Conservation (phyloP, 2,797 vertebrate species). For the Xiphophorus birchmanni region DNA sequence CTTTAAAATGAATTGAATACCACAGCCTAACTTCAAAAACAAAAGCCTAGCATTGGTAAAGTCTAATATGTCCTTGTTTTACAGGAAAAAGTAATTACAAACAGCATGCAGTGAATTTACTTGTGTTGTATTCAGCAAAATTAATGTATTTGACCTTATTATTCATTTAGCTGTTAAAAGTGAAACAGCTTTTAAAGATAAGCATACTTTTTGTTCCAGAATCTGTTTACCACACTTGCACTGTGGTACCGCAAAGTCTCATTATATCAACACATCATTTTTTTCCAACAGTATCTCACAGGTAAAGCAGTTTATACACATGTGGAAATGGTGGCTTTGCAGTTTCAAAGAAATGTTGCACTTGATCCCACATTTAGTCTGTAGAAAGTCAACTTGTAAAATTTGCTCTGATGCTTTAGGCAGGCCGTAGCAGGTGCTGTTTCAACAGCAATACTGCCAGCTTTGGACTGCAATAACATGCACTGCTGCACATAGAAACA, state of each 20-base stretch:
- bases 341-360: conserved; percentile 13
- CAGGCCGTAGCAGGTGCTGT: conserved; percentile 19
- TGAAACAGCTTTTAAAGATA: neutral
- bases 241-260: neutral
- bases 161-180: neutral
- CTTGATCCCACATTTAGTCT: conserved; percentile 8
- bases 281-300: conserved; percentile 1
- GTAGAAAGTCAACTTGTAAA: conserved; percentile 15
- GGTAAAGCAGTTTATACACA: conserved; percentile 11
- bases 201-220: neutral
- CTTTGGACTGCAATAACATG: conserved; percentile 51
- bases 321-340: neutral
- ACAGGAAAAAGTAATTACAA: neutral
- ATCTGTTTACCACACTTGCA: conserved; percentile 4
- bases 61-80: neutral
- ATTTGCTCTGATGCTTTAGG: conserved; percentile 17
- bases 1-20: neutral
- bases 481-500: conserved; percentile 40
- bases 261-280: neutral
- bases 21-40: neutral
- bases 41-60: neutral
- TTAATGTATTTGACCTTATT: neutral
- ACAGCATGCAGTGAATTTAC: neutral
- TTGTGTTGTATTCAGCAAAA: neutral
- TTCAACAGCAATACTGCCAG: conserved; percentile 36